Evolutionary conservation across 2,797 vertebrate species (phyloP).

Genomic region (Lycodopsis pacificus): DNA sequence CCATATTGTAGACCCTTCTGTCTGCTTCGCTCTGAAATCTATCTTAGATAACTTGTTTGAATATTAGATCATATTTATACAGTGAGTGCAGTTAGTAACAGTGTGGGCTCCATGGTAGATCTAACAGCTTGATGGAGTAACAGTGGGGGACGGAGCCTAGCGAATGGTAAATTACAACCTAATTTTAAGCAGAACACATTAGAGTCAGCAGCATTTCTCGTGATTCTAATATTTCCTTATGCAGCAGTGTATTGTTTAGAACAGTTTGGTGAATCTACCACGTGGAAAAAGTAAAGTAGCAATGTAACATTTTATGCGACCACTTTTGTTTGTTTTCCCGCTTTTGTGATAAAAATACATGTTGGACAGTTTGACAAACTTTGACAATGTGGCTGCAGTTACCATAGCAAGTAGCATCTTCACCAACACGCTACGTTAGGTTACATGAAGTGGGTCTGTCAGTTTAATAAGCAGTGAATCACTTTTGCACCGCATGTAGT

Average conservation of each 20-base stretch:
- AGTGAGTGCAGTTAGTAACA: not conserved
- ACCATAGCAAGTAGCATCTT: not conserved
- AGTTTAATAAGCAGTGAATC: not conserved
- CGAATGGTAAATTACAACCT: too few species aligned
- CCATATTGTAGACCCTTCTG: not conserved
- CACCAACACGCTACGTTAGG: not conserved
- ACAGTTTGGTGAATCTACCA: not conserved
- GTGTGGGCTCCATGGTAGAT: not conserved
- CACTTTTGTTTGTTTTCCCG: not conserved
- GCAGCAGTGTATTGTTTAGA: not conserved
- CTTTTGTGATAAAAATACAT: not conserved
- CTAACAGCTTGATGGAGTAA: not conserved
- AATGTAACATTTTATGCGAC: not conserved
- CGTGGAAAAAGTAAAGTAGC: not conserved
- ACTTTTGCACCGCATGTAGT: not conserved
- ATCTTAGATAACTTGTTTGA: not conserved
- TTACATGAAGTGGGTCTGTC: not conserved
- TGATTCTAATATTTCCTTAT: not conserved
- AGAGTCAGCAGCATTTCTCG: not conserved
- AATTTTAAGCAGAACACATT: not conserved
- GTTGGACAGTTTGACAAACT: not conserved
- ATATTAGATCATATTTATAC: not conserved
- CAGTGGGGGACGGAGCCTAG: too few species aligned
- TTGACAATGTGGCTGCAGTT: not conserved
- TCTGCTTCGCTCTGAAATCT: not conserved